phyloP scores from a whole-genome alignment of 2,797 vertebrate species.

The Anniella stebbinsi region DNA sequence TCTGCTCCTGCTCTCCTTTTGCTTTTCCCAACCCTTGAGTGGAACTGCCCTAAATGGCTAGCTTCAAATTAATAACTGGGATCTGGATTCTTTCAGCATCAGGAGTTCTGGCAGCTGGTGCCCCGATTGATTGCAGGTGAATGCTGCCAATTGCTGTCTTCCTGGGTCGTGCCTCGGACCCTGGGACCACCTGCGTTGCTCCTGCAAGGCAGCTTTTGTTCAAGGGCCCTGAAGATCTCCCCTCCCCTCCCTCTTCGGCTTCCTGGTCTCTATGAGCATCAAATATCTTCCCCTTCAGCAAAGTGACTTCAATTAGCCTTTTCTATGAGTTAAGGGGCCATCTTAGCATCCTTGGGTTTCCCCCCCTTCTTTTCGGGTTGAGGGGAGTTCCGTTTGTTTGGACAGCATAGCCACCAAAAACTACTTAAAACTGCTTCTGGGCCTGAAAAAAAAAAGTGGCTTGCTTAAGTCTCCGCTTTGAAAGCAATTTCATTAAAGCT shows the following conservation, averaged over 20 bases:
- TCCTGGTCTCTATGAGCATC: not conserved
- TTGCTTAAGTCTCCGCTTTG: not conserved
- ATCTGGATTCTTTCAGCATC: constrained; percentile 56
- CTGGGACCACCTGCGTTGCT: constrained; percentile 75
- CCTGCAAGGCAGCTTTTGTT: constrained; percentile 54
- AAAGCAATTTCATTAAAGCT: not conserved
- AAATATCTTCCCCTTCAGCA: not conserved
- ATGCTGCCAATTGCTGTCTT: constrained; percentile 33
- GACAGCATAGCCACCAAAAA: not conserved
- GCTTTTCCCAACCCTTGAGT: constrained; percentile 36
- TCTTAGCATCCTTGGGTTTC: not conserved
- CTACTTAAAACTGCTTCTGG: not conserved
- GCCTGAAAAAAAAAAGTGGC: not conserved
- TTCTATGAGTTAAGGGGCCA: not conserved
- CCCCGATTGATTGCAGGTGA: constrained; percentile 20
- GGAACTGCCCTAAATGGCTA: constrained; percentile 53
- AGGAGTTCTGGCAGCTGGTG: constrained; percentile 3
- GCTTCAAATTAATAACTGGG: constrained; percentile 61
- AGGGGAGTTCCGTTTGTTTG: not conserved
- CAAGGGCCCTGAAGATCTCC: constrained; percentile 58
- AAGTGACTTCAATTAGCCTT: constrained; percentile 5
- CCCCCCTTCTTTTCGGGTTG: no score
- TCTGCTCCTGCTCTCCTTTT: constrained; percentile 5
- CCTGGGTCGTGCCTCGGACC: constrained; percentile 18
- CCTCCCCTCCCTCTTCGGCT: constrained; percentile 39